Percentiles rank a stretch among this genome's conserved stretches.
These are phyloP conservation scores for Priocnemis perturbator DNA, from an alignment of 2,888 invertebrate species.

Conservation along the genomic window DNA sequence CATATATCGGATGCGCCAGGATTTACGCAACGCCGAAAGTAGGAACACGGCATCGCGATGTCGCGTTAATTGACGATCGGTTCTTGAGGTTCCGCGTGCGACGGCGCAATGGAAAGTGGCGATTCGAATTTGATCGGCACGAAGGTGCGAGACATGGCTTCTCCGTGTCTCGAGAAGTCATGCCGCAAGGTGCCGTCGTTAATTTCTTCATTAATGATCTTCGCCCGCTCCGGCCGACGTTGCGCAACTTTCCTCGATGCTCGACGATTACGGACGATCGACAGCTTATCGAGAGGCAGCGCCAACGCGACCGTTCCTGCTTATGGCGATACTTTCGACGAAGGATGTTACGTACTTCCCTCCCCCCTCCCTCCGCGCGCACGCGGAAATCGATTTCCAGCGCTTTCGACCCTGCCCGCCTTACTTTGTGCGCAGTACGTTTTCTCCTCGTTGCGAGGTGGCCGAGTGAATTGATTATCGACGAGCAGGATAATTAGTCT, in stretches of 20 bases:
- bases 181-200: background rate
- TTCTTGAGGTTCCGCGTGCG: background rate
- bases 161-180: background rate
- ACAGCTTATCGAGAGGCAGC: too few species aligned
- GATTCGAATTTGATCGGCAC: background rate
- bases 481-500: too few species aligned
- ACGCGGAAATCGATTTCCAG: background rate
- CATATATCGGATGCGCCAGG: background rate
- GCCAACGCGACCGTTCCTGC: too few species aligned
- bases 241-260: constrained; percentile 19
- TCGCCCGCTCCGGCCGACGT: constrained; percentile 8
- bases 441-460: too few species aligned
- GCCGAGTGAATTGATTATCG: too few species aligned
- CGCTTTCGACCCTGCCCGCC: too few species aligned
- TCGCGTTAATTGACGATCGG: constrained; percentile 31
- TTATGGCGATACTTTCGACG: constrained; percentile 1
- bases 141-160: constrained; percentile 1
- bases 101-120: constrained; percentile 28
- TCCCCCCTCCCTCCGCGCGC: too few species aligned
- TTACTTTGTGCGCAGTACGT: too few species aligned
- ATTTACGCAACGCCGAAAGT: constrained; percentile 42
- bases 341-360: constrained; percentile 6
- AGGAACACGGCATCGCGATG: constrained; percentile 34
- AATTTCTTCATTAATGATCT: constrained; percentile 1
- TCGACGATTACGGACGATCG: too few species aligned